A percentile compares a stretch with the other conserved stretches of the same genome.
phyloP scores from a whole-genome alignment of 2,888 invertebrate species.

The Leptothorax acervorum region DNA sequence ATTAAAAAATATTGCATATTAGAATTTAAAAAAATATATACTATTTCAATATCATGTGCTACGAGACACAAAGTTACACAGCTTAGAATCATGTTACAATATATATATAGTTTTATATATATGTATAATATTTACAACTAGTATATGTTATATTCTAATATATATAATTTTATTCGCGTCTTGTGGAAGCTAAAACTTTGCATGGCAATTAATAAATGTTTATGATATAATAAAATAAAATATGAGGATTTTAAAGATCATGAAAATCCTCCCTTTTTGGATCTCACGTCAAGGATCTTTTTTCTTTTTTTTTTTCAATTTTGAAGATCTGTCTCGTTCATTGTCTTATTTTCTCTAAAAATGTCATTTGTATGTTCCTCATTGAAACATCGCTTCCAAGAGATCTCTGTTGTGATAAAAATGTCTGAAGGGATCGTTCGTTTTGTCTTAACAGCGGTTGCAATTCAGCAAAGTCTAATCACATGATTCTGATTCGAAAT shows the following conservation, averaged over 20 bases:
- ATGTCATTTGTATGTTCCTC: slow-evolving; percentile 3
- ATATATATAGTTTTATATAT: neutral
- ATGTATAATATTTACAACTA: neutral
- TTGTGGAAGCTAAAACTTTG: slow-evolving; percentile 39
- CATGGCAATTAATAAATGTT: slow-evolving; percentile 60
- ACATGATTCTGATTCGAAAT: slow-evolving; percentile 54
- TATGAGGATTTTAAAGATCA: neutral
- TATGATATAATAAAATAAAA: slow-evolving; percentile 8
- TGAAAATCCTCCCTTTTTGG: neutral
- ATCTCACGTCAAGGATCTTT: neutral
- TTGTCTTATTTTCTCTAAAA: slow-evolving; percentile 31
- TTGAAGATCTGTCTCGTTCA: slow-evolving; percentile 1
- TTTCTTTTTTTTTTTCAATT: slow-evolving; percentile 3
- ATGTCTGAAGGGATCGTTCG: slow-evolving; percentile 54
- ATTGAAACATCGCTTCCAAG: neutral
- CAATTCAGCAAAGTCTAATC: slow-evolving; percentile 83
- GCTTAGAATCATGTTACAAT: neutral
- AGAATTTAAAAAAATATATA: slow-evolving; percentile 10
- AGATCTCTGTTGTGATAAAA: slow-evolving; percentile 40
- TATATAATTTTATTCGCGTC: neutral
- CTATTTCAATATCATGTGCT: neutral
- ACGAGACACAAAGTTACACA: slow-evolving; percentile 14
- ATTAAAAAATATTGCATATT: slow-evolving; percentile 14
- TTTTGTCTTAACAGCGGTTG: slow-evolving; percentile 84
- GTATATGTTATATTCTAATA: neutral